Conservation (phyloP, 2,113 vertebrate genomes). For the Triplophysa rosa region DNA sequence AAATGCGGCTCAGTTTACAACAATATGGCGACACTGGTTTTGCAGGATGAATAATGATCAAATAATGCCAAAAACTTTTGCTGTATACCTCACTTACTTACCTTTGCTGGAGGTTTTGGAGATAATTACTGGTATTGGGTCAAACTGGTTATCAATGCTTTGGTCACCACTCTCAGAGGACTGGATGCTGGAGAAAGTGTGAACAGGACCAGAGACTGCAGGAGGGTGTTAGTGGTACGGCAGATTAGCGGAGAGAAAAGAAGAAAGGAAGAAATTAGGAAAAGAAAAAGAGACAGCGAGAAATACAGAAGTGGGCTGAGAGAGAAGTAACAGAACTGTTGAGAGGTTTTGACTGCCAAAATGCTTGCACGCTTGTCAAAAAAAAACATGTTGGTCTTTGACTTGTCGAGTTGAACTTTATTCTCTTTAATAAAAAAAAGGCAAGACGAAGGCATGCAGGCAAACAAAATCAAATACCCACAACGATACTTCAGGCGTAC, state of each 20-base stretch:
- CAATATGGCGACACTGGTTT: neutral
- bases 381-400: too few relatives aligned
- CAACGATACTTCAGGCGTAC: neutral
- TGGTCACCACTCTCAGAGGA: constrained; percentile 85
- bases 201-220: constrained; percentile 47
- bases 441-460: too few relatives aligned
- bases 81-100: constrained; percentile 75
- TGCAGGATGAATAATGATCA: neutral
- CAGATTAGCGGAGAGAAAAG: constrained; percentile 53
- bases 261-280: neutral
- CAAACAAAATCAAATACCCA: too few relatives aligned
- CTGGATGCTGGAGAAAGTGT: constrained; percentile 56
- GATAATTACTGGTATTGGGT: constrained; percentile 97
- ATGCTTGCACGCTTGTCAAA: too few relatives aligned
- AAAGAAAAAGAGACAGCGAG: neutral
- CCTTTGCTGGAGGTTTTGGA: constrained; percentile 97
- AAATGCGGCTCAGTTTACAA: neutral
- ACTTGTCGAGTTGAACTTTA: too few relatives aligned
- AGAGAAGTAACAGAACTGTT: neutral
- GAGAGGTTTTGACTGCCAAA: too few relatives aligned
- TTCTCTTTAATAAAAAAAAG: too few relatives aligned
- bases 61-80: constrained; percentile 36
- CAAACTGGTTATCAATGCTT: constrained; percentile 95
- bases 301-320: neutral
- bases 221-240: constrained; percentile 45